These are phyloP conservation scores for Nomada fabriciana DNA, from an alignment of 2,888 invertebrate genomes.

Conservation along the genomic window DNA sequence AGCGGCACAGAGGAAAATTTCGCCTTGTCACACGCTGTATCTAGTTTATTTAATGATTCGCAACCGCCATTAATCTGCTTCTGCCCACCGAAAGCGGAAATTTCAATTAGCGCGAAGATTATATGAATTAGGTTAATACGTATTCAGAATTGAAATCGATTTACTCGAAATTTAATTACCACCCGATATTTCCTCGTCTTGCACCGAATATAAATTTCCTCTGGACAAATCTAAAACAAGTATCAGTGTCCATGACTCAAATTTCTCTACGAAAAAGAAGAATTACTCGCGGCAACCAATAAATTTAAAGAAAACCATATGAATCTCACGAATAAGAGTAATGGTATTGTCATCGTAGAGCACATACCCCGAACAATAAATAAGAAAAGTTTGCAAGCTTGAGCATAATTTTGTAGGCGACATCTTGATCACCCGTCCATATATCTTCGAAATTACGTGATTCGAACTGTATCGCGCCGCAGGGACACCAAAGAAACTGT, in stretches of 20 bases:
- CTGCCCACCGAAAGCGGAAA: constrained; percentile 31
- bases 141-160: constrained; percentile 53
- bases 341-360: constrained; percentile 42
- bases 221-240: too few species aligned
- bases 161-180: constrained; percentile 49
- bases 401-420: constrained; percentile 7
- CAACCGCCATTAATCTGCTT: constrained; percentile 31
- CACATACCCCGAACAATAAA: constrained; percentile 48
- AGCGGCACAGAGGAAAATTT: background rate
- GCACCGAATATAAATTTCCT: constrained; percentile 25
- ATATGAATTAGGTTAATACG: constrained; percentile 58
- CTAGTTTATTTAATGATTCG: constrained; percentile 37
- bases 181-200: constrained; percentile 14
- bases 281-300: background rate
- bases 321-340: constrained; percentile 41
- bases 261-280: background rate
- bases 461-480: background rate
- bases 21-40: background rate
- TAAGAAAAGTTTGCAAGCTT: constrained; percentile 39
- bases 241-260: too few species aligned
- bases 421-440: background rate
- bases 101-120: constrained; percentile 55
- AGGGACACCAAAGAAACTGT: constrained; percentile 9
- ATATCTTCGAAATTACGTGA: background rate
- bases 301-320: background rate